These are phyloP conservation scores for Mesitornis unicolor DNA, from an alignment of 2,113 vertebrate genomes.

Conservation along the genomic window DNA sequence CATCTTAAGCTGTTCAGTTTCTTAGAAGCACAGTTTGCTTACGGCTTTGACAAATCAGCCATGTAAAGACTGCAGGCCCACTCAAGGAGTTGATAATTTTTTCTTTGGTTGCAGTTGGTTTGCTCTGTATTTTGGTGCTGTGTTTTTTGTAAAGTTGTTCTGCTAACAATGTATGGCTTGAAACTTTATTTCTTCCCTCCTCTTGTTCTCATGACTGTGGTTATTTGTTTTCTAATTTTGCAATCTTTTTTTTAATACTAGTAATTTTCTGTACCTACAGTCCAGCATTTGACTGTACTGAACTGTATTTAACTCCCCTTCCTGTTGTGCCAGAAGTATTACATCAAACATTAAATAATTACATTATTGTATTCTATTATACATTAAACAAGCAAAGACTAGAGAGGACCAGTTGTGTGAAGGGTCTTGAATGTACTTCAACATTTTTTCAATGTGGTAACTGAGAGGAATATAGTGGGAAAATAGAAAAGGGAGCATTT, in stretches of 20 bases:
- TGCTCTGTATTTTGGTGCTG: background rate
- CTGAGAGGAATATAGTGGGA: background rate
- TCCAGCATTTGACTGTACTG: background rate
- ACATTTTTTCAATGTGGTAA: background rate
- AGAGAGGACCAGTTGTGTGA: background rate
- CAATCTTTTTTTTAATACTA: background rate
- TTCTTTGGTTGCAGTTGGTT: background rate
- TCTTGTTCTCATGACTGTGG: background rate
- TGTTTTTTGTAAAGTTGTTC: background rate
- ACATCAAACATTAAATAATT: background rate
- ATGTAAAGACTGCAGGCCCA: background rate
- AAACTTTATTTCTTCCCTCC: background rate
- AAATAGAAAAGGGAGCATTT: background rate
- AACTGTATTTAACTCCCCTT: background rate
- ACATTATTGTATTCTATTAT: background rate
- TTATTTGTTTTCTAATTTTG: background rate
- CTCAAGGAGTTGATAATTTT: background rate
- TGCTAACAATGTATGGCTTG: background rate
- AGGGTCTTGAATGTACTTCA: background rate
- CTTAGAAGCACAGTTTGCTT: background rate
- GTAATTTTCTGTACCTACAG: background rate
- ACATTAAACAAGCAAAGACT: background rate
- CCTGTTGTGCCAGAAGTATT: background rate
- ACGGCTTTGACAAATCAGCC: background rate
- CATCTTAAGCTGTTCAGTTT: background rate